Percentiles rank a stretch among this genome's conserved stretches.
These are phyloP conservation scores for Cataglyphis livida DNA, from an alignment of 2,888 invertebrate genomes.

Conservation along the genomic window DNA sequence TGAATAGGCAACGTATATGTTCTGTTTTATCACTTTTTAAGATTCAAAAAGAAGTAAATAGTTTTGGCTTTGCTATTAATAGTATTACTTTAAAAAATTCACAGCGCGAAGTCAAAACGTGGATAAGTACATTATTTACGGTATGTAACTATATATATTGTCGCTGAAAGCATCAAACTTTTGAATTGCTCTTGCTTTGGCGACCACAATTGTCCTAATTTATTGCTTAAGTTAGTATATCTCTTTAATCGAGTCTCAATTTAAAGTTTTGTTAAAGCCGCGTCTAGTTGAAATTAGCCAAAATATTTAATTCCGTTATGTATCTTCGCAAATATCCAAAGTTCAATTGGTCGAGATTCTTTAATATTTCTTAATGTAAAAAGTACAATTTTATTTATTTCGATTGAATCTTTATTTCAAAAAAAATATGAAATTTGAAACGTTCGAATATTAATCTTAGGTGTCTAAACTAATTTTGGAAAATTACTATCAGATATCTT, in stretches of 20 bases:
- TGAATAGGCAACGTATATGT: not conserved
- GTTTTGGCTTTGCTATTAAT: not conserved
- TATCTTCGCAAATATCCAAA: not conserved
- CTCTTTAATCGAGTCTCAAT: conserved; percentile 2
- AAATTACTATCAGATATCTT: not conserved
- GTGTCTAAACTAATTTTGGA: not conserved
- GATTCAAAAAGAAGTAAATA: not conserved
- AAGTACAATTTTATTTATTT: not conserved
- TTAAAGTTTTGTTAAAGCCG: conserved; percentile 2
- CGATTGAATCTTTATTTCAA: not conserved
- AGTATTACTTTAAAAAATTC: not conserved
- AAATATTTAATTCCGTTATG: not conserved
- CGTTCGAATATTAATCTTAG: not conserved
- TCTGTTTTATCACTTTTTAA: not conserved
- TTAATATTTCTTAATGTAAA: not conserved
- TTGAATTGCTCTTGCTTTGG: conserved; percentile 23
- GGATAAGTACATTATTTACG: conserved; percentile 14
- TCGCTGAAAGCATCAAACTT: conserved; percentile 13
- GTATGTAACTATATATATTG: not conserved
- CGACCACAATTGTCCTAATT: conserved; percentile 17
- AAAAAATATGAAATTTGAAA: not conserved
- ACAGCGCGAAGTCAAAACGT: not conserved
- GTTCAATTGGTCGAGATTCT: not conserved
- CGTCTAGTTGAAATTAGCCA: not conserved
- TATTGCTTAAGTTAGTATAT: conserved; percentile 26